Percentiles rank a stretch among this genome's conserved stretches.
Conservation (phyloP, 2,113 vertebrate species). For the Microtus oregoni region DNA sequence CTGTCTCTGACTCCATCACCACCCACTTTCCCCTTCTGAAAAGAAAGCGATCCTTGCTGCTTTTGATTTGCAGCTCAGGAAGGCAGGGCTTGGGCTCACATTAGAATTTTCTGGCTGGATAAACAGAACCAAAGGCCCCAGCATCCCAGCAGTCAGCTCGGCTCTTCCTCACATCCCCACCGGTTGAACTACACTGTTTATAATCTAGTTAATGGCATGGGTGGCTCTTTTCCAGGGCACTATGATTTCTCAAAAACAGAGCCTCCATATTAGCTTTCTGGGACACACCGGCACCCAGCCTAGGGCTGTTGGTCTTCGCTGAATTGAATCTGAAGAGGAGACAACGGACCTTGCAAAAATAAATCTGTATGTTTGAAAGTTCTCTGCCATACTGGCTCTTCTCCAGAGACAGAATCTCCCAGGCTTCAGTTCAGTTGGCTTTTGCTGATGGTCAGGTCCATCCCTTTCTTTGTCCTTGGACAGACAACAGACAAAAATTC, state of each 20-base stretch:
- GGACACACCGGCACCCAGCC: not conserved
- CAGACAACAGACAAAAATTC: not conserved
- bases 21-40: not conserved
- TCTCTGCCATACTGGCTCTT: not conserved
- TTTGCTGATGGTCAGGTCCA: not conserved
- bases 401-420: not conserved
- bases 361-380: not conserved
- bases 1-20: not conserved
- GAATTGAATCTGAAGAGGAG: not conserved
- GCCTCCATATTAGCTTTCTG: too few relatives aligned
- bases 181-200: not conserved
- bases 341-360: not conserved
- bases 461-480: not conserved
- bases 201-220: too few relatives aligned
- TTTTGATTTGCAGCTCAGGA: not conserved
- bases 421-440: not conserved
- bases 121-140: not conserved
- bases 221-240: not conserved
- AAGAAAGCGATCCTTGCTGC: not conserved
- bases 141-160: fast-evolving
- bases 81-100: fast-evolving
- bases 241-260: not conserved
- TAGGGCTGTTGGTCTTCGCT: not conserved
- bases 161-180: not conserved
- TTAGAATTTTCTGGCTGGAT: not conserved